These are phyloP conservation scores for Platysteira castanea DNA, from an alignment of 2,113 vertebrate genomes.

Conservation along the genomic window DNA sequence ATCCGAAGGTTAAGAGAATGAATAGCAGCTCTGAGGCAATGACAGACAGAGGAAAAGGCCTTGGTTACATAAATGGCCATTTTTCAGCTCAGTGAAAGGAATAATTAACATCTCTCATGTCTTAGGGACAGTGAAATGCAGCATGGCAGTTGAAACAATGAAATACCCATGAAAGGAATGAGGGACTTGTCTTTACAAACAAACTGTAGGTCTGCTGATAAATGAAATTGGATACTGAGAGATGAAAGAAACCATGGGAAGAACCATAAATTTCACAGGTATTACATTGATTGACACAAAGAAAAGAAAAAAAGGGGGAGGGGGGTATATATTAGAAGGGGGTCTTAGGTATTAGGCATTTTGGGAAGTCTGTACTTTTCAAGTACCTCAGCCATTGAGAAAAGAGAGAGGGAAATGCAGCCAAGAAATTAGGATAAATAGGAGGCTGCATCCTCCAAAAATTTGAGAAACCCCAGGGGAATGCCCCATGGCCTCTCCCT, in stretches of 20 bases:
- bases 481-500: too few relatives aligned
- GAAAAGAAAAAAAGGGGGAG: background rate
- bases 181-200: background rate
- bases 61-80: accelerated
- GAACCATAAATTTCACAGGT: background rate
- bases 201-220: background rate
- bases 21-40: background rate
- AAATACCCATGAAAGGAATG: background rate
- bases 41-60: background rate
- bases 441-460: too few relatives aligned
- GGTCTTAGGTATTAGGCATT: background rate
- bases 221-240: background rate
- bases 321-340: background rate
- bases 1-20: background rate
- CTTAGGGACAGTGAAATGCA: background rate
- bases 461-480: too few relatives aligned
- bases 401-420: too few relatives aligned
- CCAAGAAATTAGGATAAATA: too few relatives aligned
- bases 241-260: background rate
- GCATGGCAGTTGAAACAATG: background rate
- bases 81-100: background rate
- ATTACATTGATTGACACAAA: background rate
- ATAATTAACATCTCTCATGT: background rate
- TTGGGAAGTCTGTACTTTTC: too few relatives aligned
- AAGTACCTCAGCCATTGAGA: too few relatives aligned